Base-by-base conservation (phyloP, 2,888 invertebrate species). In the Lasioglossum figueresi region DNA sequence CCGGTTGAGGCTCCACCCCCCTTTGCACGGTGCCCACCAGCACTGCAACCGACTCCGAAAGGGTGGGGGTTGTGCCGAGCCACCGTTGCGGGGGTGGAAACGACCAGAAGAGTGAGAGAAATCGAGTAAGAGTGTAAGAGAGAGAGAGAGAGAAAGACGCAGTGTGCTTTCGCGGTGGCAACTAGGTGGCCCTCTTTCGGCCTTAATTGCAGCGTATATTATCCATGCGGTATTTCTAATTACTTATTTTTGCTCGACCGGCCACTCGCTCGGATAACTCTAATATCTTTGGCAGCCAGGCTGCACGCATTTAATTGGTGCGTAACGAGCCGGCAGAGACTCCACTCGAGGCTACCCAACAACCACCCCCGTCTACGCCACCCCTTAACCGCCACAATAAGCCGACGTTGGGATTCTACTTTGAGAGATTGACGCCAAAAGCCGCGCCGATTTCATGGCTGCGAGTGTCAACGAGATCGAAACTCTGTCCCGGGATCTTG, bases 131-230 rank as follows among this genome's bases (percentile, higher is more conserved):
- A 59, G 59, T 0, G 23, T 16, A 19, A 66, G 34, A 66, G 19
- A 66, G 31, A 66, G 66, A 19, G 19, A 34, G 37, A 68, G 5
- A 66, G 66, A 19, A 8, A 34, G 37, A 68, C 4, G 31, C 66
- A 68, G n/a, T 86, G 82, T 84, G 87, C 87, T 84, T 79, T 91
- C 88, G 86, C 85, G 88, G 86, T 84, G 88, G 90, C 89, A 88
- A 90, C 93, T 93, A 93, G 93, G 92, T 94, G 91, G 93, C 93
- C 92, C 93, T 93, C 93, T 93, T 93, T 93, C 90, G 92, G 92
- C 93, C 93, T 94, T 95, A 94, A 95, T 95, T 95, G 94, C 94
- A 90, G 91, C 93, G 93, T 94, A 94, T 94, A 94, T 94, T 94
- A 95, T 94, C 94, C 93, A 94, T 94, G 94, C 92, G 93, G 93